These are phyloP conservation scores for Helleia helle DNA, from an alignment of 2,888 invertebrate genomes.

Conservation along the genomic window DNA sequence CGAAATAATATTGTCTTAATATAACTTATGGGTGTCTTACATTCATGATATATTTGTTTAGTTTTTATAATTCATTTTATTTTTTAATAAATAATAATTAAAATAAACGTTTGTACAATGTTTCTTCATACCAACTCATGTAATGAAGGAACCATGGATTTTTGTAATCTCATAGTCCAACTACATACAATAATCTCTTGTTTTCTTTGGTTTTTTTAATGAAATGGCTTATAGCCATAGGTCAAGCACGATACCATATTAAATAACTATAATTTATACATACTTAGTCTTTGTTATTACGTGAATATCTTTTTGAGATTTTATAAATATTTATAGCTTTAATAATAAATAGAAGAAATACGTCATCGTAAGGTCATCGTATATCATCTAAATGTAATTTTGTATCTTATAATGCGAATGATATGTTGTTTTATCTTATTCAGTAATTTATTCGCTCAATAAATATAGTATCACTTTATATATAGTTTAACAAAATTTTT, in stretches of 20 bases:
- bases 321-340: conserved; percentile 9
- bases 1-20: too few relatives aligned
- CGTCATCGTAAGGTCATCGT: not conserved
- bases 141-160: too few relatives aligned
- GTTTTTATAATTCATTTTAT: too few relatives aligned
- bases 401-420: conserved; percentile 70
- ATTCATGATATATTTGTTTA: too few relatives aligned
- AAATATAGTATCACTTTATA: conserved; percentile 8
- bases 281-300: not conserved
- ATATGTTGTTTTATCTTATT: conserved; percentile 64
- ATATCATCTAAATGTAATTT: conserved; percentile 21
- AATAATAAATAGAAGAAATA: conserved; percentile 17
- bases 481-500: conserved; percentile 1
- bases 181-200: too few relatives aligned
- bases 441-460: conserved; percentile 30
- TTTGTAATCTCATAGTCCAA: too few relatives aligned
- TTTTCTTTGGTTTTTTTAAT: not conserved
- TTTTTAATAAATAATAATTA: too few relatives aligned
- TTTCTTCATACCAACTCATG: too few relatives aligned
- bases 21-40: too few relatives aligned
- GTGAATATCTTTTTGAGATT: not conserved
- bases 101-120: too few relatives aligned
- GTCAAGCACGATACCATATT: not conserved
- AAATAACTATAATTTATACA: not conserved
- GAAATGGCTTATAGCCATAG: not conserved